Conservation (phyloP, 2,113 vertebrate genomes). For the Setophaga kirtlandii region DNA sequence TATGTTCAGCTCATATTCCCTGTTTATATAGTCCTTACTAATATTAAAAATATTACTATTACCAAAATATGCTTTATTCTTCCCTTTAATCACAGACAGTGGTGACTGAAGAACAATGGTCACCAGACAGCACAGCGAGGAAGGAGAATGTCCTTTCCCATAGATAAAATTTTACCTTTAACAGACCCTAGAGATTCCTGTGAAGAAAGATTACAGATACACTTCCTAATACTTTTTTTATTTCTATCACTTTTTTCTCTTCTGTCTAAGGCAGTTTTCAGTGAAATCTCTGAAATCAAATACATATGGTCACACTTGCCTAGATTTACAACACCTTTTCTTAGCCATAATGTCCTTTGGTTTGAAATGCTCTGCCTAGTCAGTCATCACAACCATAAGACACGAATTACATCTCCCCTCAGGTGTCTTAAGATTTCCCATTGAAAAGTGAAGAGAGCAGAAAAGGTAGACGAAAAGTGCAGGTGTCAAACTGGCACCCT, state of each 20-base stretch:
- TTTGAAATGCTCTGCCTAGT: neutral
- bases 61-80: neutral
- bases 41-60: neutral
- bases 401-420: neutral
- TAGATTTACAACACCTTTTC: neutral
- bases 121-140: neutral
- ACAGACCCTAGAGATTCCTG: neutral
- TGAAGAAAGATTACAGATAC: neutral
- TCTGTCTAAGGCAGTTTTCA: neutral
- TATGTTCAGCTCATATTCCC: neutral
- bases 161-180: neutral
- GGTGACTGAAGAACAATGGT: neutral
- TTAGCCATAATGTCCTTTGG: neutral
- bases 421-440: neutral
- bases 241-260: neutral
- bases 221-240: neutral
- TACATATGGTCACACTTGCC: rapidly evolving
- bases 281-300: neutral
- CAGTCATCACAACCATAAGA: neutral
- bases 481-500: neutral
- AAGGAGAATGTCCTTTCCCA: neutral
- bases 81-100: neutral
- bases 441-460: neutral
- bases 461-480: neutral
- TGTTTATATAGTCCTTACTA: neutral